phyloP scores from a whole-genome alignment of 2,797 vertebrate genomes.

The Typhlichthys eigenmanni region DNA sequence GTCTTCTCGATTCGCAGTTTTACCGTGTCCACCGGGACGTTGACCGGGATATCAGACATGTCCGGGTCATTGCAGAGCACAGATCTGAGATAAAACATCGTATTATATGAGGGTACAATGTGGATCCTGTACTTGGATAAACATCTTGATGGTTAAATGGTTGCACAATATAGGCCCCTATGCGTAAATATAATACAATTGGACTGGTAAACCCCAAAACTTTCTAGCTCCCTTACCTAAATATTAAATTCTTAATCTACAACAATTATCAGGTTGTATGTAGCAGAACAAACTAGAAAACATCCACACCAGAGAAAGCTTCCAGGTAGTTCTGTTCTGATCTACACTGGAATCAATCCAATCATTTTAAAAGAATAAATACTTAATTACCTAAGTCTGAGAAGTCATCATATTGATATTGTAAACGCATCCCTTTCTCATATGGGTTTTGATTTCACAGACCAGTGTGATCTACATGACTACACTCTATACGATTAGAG shows the following conservation, averaged over 20 bases:
- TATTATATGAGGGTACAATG: neutral
- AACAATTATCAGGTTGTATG: too few species aligned
- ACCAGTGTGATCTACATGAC: neutral
- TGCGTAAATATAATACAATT: too few species aligned
- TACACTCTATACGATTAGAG: too few species aligned
- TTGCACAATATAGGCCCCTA: too few species aligned
- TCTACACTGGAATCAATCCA: conserved; percentile 8
- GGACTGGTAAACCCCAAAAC: too few species aligned
- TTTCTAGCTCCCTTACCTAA: too few species aligned
- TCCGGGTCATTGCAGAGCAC: conserved; percentile 94
- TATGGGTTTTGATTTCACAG: neutral
- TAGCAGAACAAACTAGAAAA: too few species aligned
- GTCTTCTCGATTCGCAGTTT: conserved; percentile 97
- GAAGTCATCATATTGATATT: neutral
- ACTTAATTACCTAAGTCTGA: conserved; percentile 7
- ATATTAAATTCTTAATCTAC: too few species aligned
- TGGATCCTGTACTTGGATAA: neutral
- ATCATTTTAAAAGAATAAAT: neutral
- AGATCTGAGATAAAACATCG: conserved; percentile 71
- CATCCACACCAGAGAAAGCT: too few species aligned
- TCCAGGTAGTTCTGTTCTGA: too few species aligned
- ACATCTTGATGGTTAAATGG: too few species aligned
- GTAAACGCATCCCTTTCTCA: conserved; percentile 1
- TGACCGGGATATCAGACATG: conserved; percentile 90
- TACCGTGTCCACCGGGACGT: conserved; percentile 88